phyloP scores from a whole-genome alignment of 2,113 vertebrate species.

The Forbesichthys agassizii region DNA sequence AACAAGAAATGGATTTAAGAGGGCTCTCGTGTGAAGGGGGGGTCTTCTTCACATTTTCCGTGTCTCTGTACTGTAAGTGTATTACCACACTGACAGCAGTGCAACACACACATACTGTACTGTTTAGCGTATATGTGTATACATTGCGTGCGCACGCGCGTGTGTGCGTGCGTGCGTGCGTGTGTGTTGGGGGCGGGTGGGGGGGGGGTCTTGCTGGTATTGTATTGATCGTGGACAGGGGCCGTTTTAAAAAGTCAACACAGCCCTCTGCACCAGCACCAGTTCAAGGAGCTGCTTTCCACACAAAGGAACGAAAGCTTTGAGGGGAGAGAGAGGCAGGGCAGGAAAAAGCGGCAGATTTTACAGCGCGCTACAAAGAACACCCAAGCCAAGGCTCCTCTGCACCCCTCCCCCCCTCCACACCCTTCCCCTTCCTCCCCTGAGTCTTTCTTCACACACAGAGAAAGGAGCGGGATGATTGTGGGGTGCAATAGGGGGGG shows the following conservation, averaged over 20 bases:
- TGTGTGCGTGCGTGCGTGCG: constrained; percentile 6
- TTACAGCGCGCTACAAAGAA: constrained; percentile 73
- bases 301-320: constrained; percentile 72
- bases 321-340: constrained; percentile 64
- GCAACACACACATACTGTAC: neutral
- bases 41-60: neutral
- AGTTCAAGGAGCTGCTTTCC: constrained; percentile 74
- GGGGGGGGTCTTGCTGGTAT: neutral
- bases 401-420: constrained; percentile 52
- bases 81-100: too few relatives aligned
- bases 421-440: constrained; percentile 56
- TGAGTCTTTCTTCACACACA: constrained; percentile 58
- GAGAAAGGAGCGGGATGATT: constrained; percentile 88
- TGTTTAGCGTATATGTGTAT: constrained; percentile 10
- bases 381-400: constrained; percentile 66
- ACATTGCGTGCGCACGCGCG: neutral
- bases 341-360: constrained; percentile 69
- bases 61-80: neutral
- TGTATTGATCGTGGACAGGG: constrained; percentile 52
- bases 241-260: constrained; percentile 61
- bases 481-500: constrained; percentile 84
- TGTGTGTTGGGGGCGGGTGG: constrained; percentile 30
- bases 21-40: neutral
- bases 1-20: neutral
- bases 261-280: constrained; percentile 53